These are phyloP conservation scores for Anniella stebbinsi DNA, from an alignment of 2,797 vertebrate genomes.

Conservation along the genomic window DNA sequence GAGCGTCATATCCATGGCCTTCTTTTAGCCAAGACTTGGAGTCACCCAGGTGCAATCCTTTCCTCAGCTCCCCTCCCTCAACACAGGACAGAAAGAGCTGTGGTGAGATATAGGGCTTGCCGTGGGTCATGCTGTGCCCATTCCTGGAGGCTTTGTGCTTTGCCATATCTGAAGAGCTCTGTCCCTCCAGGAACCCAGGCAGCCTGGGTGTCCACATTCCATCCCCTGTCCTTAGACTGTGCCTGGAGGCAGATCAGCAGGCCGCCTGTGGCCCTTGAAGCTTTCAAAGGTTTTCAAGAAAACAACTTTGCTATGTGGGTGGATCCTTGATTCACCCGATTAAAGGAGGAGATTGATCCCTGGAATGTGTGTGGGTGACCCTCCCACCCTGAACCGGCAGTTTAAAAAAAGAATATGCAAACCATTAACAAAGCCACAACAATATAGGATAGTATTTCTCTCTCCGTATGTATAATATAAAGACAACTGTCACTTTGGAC, in stretches of 20 bases:
- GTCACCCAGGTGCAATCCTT: neutral
- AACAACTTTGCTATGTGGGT: neutral
- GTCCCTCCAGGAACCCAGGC: neutral
- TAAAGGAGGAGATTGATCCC: neutral
- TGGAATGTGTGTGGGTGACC: constrained; percentile 7
- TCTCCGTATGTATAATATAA: neutral
- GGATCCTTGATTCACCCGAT: constrained; percentile 28
- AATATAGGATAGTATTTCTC: neutral
- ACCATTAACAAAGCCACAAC: constrained; percentile 9
- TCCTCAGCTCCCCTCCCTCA: neutral
- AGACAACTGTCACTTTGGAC: neutral
- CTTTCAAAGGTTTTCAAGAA: constrained; percentile 36
- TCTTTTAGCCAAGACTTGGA: too few species aligned
- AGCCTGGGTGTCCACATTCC: neutral
- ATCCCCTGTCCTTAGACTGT: neutral
- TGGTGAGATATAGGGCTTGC: neutral
- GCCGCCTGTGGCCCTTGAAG: neutral
- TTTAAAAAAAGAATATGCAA: neutral
- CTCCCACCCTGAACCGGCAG: constrained; percentile 8
- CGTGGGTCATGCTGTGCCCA: neutral
- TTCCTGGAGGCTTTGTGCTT: neutral
- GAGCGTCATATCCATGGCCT: neutral
- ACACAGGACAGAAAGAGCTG: neutral
- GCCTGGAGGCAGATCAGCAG: constrained; percentile 11
- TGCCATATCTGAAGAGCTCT: neutral